Percentiles rank a stretch among this genome's conserved stretches.
phyloP scores from a whole-genome alignment of 2,797 vertebrate species.

The Avahi laniger region DNA sequence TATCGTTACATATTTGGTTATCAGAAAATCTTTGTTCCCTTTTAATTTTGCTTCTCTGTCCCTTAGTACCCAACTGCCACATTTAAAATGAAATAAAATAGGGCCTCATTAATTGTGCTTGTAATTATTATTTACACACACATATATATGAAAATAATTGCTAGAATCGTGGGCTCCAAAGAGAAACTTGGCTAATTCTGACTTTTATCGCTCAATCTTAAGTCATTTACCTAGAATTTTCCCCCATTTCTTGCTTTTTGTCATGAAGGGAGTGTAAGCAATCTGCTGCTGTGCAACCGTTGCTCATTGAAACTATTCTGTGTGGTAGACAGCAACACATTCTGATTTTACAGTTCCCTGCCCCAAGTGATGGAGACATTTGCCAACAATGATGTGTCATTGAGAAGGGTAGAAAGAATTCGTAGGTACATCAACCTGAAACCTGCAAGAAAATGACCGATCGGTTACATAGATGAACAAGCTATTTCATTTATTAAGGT shows the following conservation, averaged over 20 bases:
- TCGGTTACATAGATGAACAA: neutral
- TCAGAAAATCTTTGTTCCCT: neutral
- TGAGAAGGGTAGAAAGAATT: neutral
- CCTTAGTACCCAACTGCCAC: neutral
- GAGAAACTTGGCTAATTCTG: neutral
- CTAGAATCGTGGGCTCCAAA: neutral
- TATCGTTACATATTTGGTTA: neutral
- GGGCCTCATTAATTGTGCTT: neutral
- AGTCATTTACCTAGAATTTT: neutral
- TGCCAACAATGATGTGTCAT: neutral
- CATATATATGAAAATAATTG: neutral
- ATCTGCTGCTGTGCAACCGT: neutral
- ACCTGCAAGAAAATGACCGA: neutral
- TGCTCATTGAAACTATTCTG: neutral
- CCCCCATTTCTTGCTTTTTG: neutral
- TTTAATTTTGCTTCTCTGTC: neutral
- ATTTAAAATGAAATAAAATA: neutral
- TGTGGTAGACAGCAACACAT: neutral
- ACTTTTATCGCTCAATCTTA: neutral
- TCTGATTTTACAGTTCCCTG: neutral
- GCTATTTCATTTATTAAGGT: neutral
- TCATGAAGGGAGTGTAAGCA: neutral
- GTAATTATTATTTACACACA: neutral
- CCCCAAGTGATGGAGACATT: neutral
- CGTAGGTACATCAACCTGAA: neutral